These are phyloP conservation scores for Eristalinus sepulchralis DNA, from an alignment of 2,888 invertebrate species.

Conservation along the genomic window DNA sequence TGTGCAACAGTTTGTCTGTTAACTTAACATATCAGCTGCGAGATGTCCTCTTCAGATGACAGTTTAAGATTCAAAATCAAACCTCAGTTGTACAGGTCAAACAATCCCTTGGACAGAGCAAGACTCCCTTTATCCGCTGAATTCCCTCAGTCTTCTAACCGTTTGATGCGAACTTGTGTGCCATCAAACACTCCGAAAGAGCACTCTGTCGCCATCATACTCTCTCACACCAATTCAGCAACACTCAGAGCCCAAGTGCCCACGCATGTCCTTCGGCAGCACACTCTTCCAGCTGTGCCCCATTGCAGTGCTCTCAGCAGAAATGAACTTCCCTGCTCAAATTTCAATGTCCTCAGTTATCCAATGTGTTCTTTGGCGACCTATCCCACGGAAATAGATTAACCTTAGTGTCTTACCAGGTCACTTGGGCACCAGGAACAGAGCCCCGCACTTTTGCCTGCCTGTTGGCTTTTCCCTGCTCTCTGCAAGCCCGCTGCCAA, in stretches of 20 bases:
- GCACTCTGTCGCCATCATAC: background rate
- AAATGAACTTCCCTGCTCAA: constrained; percentile 33
- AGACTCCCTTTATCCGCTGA: constrained; percentile 42
- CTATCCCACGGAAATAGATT: constrained; percentile 63
- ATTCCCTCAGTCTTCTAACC: background rate
- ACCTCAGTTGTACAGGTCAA: background rate
- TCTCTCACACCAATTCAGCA: constrained; percentile 43
- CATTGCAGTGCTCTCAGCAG: background rate
- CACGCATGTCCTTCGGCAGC: constrained; percentile 13
- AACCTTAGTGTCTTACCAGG: constrained; percentile 57
- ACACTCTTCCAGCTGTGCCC: background rate
- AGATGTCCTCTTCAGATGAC: background rate
- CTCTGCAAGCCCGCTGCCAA: background rate
- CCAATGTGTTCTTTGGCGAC: constrained; percentile 45
- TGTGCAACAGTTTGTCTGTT: too few species aligned
- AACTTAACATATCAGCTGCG: too few species aligned
- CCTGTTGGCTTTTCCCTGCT: constrained; percentile 36
- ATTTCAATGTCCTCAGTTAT: constrained; percentile 42
- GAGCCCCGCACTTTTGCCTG: constrained; percentile 29
- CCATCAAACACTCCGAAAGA: constrained; percentile 46
- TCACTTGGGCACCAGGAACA: constrained; percentile 58
- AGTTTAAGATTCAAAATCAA: background rate
- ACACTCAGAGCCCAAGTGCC: background rate
- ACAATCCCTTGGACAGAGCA: background rate
- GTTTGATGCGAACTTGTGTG: background rate